Evolutionary conservation across 2,113 vertebrate species (phyloP).

Genomic region (Oxyura jamaicensis): DNA sequence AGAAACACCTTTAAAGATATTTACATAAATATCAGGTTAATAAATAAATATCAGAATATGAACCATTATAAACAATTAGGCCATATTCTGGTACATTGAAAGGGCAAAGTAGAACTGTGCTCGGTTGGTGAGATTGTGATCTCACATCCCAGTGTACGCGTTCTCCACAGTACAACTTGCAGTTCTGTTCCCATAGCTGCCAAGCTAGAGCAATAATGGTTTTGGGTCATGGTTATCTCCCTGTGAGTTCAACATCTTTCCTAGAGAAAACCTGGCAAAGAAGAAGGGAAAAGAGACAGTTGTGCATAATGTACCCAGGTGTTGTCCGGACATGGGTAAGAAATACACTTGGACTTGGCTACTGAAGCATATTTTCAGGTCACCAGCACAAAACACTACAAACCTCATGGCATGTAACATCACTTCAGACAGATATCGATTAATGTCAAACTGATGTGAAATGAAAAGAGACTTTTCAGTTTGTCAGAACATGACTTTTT

Average conservation of each 20-base stretch:
- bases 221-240: neutral
- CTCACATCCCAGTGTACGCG: neutral
- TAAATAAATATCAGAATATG: neutral
- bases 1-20: neutral
- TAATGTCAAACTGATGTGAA: constrained; percentile 45
- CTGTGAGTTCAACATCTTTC: neutral
- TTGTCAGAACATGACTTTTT: constrained; percentile 23
- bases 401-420: neutral
- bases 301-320: neutral
- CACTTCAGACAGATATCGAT: neutral
- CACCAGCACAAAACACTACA: neutral
- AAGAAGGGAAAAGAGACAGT: neutral
- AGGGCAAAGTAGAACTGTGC: neutral
- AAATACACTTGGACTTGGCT: neutral
- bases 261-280: neutral
- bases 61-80: neutral
- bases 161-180: neutral
- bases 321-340: neutral
- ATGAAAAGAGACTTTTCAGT: constrained; percentile 36
- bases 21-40: neutral
- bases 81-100: neutral
- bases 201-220: neutral
- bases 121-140: neutral
- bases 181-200: neutral
- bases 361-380: constrained; percentile 7